phyloP scores from a whole-genome alignment of 2,888 invertebrate genomes.

The Ceramica pisi region DNA sequence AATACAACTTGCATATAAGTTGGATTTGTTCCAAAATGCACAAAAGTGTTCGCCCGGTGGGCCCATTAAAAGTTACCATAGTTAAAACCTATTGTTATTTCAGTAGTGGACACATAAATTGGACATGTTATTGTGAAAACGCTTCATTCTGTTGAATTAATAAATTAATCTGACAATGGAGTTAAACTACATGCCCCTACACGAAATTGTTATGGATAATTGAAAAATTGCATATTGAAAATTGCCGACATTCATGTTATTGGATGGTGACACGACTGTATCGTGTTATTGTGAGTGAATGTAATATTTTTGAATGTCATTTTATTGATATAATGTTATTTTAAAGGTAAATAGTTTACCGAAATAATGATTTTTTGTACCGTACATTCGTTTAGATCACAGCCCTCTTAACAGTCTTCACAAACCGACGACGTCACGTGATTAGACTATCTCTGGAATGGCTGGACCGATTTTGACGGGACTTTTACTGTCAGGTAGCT shows the following conservation, averaged over 20 bases:
- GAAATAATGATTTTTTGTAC: no score
- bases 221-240: constrained; percentile 49
- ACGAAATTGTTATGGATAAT: constrained; percentile 33
- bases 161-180: constrained; percentile 69
- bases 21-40: constrained; percentile 78
- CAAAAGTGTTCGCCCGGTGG: constrained; percentile 75
- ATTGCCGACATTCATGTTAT: constrained; percentile 22
- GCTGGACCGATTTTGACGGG: no score
- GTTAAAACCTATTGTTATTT: constrained; percentile 76
- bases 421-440: no score
- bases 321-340: constrained; percentile 5
- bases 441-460: no score
- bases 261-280: constrained; percentile 12
- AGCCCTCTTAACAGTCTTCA: no score
- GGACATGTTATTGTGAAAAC: constrained; percentile 67
- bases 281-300: constrained; percentile 9
- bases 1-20: constrained; percentile 64
- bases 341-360: no score
- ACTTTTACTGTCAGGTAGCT: no score
- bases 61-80: constrained; percentile 84
- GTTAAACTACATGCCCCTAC: constrained; percentile 39
- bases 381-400: no score
- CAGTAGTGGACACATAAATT: constrained; percentile 74
- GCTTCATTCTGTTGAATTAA: constrained; percentile 64
- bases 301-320: constrained; percentile 16